Base-by-base conservation (phyloP, 2,888 invertebrate species). In the Hoplodrina blanda region DNA sequence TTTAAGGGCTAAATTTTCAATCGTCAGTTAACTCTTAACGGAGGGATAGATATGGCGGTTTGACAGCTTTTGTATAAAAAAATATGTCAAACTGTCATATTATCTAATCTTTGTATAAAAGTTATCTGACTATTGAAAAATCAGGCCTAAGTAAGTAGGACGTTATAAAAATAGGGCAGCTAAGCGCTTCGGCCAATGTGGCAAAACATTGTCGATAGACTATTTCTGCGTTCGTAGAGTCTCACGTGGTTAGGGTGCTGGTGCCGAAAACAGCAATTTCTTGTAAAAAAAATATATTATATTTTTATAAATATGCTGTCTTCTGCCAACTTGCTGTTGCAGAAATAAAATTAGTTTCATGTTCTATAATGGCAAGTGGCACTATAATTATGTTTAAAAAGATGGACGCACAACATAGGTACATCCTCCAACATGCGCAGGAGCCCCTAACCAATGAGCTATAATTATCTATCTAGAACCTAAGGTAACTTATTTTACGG, bases 151-250 rank as follows among this genome's bases (percentile, higher is more conserved):
- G 46, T 46, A 37, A 49, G 25, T 50, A 55, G 4, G 37, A 56
- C 15, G 57, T 25, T 44, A 62, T 52, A 55, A 55, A 60, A 50
- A 71, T 49, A 41, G 46, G 17, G 6, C 10, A 54, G 52, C 44
- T 46, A 52, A 46, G 25, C 30, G 25, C 13, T 70, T 61, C n/a
- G 33, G 44, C 11, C 37, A 59, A 30, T 44, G 7, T 49, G 30
- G 15, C 33, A 69, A 19, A 57, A 53, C 30, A 4, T 30, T 49
- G 19, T 25, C 53, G 8, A 19, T 49, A 20, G 41, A 57, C n/a
- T 19, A 44, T 52, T 57, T 66, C 20, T 46, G 66, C 49, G 20
- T 55, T 69, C 30, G 10, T 19, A 30, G n/a, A n/a, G 17, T 19
- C 19, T 19, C 41, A 17, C 44, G 15, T 15, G 20, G 62, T 56